Conservation (phyloP, 2,888 invertebrate genomes). For the Netelia fuscicornis region DNA sequence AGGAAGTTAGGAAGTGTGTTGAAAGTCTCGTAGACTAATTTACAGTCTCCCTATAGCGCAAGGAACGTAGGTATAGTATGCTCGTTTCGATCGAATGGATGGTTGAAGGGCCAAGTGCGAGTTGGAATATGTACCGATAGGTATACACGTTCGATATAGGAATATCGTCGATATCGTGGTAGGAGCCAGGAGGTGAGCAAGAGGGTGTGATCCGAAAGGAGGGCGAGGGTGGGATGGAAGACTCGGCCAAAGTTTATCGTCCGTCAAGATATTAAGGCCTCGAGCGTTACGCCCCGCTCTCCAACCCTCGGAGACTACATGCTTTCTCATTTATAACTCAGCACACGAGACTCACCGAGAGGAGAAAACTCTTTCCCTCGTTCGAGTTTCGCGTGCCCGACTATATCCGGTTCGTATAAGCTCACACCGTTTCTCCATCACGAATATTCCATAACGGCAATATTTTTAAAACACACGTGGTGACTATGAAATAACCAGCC, state of each 20-base stretch:
- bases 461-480: neutral
- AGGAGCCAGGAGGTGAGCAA: neutral
- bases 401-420: neutral
- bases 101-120: slow-evolving; percentile 15
- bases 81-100: slow-evolving; percentile 21
- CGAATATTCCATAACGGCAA: neutral
- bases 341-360: slow-evolving; percentile 20
- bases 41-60: slow-evolving; percentile 23
- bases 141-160: neutral
- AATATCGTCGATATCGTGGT: slow-evolving; percentile 56
- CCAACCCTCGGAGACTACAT: slow-evolving; percentile 10
- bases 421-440: neutral
- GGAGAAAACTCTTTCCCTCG: slow-evolving; percentile 16
- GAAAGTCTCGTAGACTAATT: slow-evolving; percentile 52
- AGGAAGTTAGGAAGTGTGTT: neutral
- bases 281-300: slow-evolving; percentile 45
- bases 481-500: neutral
- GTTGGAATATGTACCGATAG: neutral
- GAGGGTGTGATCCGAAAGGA: slow-evolving; percentile 3
- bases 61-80: no score
- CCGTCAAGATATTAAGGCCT: slow-evolving; percentile 59
- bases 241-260: slow-evolving; percentile 58
- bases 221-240: slow-evolving; percentile 11
- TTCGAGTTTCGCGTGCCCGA: slow-evolving; percentile 17
- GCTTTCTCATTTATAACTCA: slow-evolving; percentile 53